Evolutionary conservation across 2,888 invertebrate species (phyloP).

Genomic region (Epinotia ramella): DNA sequence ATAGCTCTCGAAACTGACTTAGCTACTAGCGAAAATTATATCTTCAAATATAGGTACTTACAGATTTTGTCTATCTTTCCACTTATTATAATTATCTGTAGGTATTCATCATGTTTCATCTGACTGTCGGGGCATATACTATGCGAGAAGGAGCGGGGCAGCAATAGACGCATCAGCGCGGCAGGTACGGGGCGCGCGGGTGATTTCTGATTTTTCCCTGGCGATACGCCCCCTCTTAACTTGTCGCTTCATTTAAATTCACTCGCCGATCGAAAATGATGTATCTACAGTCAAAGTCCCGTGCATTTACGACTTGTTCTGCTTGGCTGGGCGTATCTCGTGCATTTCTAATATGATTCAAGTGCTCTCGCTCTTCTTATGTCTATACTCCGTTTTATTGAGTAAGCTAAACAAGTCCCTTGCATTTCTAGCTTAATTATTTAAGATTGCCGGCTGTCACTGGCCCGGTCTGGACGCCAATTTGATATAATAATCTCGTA

Average conservation of each 20-base stretch:
- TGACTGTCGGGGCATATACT: no score
- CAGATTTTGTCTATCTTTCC: no score
- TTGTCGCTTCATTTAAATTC: constrained; percentile 55
- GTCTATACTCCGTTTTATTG: constrained; percentile 13
- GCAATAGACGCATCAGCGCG: no score
- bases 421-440: constrained; percentile 62
- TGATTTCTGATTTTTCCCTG: no score
- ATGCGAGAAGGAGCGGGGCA: no score
- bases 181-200: no score
- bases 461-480: constrained; percentile 53
- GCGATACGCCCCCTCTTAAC: no score
- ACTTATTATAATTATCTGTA: no score
- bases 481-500: constrained; percentile 64
- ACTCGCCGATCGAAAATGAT: constrained; percentile 43
- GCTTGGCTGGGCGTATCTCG: constrained; percentile 2
- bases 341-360: constrained; percentile 13
- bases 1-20: no score
- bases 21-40: no score
- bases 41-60: no score
- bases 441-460: constrained; percentile 60
- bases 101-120: no score
- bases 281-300: neutral
- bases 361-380: constrained; percentile 1
- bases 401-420: constrained; percentile 3
- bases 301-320: neutral